Conservation (phyloP, 2,113 vertebrate species). For the Carassius carassius region DNA sequence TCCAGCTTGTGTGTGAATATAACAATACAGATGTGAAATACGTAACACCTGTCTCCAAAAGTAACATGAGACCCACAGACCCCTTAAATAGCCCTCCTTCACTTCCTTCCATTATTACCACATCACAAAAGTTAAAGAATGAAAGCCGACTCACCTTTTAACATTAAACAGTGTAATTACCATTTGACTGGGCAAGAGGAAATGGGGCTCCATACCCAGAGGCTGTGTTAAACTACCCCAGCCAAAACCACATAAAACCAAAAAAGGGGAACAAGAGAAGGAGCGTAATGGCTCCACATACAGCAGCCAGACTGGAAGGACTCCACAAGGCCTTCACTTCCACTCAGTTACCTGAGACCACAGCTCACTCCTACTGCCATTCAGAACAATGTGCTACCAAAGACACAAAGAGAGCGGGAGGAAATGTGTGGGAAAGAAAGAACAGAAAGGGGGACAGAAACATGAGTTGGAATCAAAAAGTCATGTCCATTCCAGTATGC, state of each 20-base stretch:
- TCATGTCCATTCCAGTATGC: slow-evolving; percentile 14
- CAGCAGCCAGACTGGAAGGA: slow-evolving; percentile 19
- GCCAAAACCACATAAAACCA: slow-evolving; percentile 39
- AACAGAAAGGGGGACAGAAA: neutral
- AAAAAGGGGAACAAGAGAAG: slow-evolving; percentile 38
- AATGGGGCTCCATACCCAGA: slow-evolving; percentile 46
- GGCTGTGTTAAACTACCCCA: slow-evolving; percentile 35
- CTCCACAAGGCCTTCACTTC: slow-evolving; percentile 24
- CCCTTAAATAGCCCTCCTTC: slow-evolving; percentile 34
- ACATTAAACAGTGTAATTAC: slow-evolving; percentile 50
- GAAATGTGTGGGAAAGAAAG: neutral
- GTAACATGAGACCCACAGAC: neutral
- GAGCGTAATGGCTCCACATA: slow-evolving; percentile 17
- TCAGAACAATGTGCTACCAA: slow-evolving; percentile 21
- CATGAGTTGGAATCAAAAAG: neutral
- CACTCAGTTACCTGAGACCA: slow-evolving; percentile 44
- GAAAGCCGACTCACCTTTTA: slow-evolving; percentile 52
- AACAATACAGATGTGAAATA: neutral
- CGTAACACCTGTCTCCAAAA: neutral
- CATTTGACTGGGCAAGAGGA: slow-evolving; percentile 54
- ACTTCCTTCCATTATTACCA: slow-evolving; percentile 40
- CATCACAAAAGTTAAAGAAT: slow-evolving; percentile 42
- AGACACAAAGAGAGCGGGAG: neutral
- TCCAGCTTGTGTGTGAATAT: neutral
- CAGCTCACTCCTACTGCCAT: slow-evolving; percentile 34